Base-by-base conservation (phyloP, 2,113 vertebrate genomes). In the Lampris megalopsis region DNA sequence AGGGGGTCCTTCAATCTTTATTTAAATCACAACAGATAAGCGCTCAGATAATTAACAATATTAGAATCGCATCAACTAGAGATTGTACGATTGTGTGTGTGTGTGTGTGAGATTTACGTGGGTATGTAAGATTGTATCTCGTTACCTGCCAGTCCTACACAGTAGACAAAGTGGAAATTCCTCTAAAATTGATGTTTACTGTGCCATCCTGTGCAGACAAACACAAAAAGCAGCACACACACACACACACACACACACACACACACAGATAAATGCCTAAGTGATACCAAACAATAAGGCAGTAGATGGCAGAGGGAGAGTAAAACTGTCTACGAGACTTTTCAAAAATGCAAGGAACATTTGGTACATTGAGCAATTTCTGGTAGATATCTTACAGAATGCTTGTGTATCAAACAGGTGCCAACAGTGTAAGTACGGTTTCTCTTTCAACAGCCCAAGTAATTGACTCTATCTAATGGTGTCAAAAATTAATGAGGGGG, bases 1-100 rank as follows among this genome's bases (percentile, higher is more conserved):
- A 10, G 40, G 76, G 73, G 24, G 24, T 24, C 24, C 24, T 24
- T 24, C 24, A 24, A 24, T 24, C 0, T 24, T 24, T 24, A 24
- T 24, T 24, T 24, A 24, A 24, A 24, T 24, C 24, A 24, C 24
- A 24, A 24, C 24, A 24, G 24, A 24, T 24, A 24, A 24, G 24
- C 24, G 24, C 24, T 47, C 2, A 56, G 36, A 77, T 47, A 73
- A 74, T 84, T 37, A 72, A 68, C 69, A 81, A 80, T 84, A 24
- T 24, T 24, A 24, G 24, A 42, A 42, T 62, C 38, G 10, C 52
- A 1, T n/a, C 24, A 11, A 2, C 11, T 1, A 2, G 43, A 45
- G 40, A 24, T 13, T 63, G 61, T 36, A 40, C 37, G 63, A 2
- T 42, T 64, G 63, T 48, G 63, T 64, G 9, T 6, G 9, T 64